Evolutionary conservation across 1,140 invertebrate genomes (phyloP).

Genomic region (Halictus rubicundus): DNA sequence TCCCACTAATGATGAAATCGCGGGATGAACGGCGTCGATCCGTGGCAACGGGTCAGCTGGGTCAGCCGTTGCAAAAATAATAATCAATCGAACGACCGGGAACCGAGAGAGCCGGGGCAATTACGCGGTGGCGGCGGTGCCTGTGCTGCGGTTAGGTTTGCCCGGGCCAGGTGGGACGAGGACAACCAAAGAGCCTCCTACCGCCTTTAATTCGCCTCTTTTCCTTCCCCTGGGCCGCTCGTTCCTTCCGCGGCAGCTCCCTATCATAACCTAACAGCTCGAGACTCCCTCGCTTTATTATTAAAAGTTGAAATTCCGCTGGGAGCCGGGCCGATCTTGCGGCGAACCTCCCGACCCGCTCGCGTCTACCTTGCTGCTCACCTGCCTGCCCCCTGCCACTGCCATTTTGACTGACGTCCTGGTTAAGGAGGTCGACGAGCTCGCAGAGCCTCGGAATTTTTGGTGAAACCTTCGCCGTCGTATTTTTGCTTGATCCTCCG

Average conservation of each 20-base stretch:
- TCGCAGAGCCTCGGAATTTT: neutral
- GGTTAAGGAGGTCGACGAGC: neutral
- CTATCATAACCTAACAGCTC: conserved; percentile 74
- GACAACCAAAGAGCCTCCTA: conserved; percentile 56
- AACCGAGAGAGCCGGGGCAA: conserved; percentile 68
- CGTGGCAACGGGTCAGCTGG: conserved; percentile 55
- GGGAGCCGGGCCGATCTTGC: conserved; percentile 73
- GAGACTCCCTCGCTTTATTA: conserved; percentile 78
- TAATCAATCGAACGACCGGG: conserved; percentile 73
- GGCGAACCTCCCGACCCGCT: conserved; percentile 43
- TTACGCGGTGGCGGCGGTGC: conserved; percentile 77
- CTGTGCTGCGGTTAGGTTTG: conserved; percentile 74
- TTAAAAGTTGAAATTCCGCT: conserved; percentile 78
- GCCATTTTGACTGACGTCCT: conserved; percentile 22
- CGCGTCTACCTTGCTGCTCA: neutral
- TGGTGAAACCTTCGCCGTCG: neutral
- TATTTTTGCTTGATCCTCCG: no score
- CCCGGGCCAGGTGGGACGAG: conserved; percentile 38
- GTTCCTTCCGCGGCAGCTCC: conserved; percentile 21
- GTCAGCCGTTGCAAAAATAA: conserved; percentile 70
- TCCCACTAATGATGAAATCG: conserved; percentile 50
- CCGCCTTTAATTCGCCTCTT: conserved; percentile 67
- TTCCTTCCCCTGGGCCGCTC: neutral
- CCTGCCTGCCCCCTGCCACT: neutral
- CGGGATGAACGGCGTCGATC: conserved; percentile 20